phyloP scores from a whole-genome alignment of 2,113 vertebrate species.

The Cromileptes altivelis region DNA sequence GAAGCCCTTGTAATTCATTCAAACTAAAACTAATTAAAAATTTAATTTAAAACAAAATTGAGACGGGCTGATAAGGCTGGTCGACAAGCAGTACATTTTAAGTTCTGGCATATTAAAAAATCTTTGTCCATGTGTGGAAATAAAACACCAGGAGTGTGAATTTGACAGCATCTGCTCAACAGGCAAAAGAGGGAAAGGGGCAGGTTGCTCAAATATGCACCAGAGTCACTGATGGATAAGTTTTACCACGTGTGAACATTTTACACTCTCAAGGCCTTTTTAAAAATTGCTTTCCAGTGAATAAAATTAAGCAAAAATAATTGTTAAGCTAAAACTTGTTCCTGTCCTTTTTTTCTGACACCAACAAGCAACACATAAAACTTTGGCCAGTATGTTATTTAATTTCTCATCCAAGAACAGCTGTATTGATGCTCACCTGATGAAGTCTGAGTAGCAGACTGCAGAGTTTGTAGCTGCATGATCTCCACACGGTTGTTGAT shows the following conservation, averaged over 20 bases:
- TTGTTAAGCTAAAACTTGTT: not conserved
- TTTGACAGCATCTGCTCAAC: slow-evolving; percentile 26
- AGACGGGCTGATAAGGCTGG: not conserved
- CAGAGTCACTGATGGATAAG: not conserved
- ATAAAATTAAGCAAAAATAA: not conserved
- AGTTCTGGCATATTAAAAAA: slow-evolving; percentile 3
- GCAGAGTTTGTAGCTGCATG: slow-evolving; percentile 94
- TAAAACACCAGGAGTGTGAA: not conserved
- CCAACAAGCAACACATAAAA: not conserved
- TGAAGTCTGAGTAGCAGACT: slow-evolving; percentile 91
- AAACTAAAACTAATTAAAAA: not conserved
- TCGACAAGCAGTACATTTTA: not conserved
- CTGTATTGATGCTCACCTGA: slow-evolving; percentile 88
- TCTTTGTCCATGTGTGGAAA: not conserved
- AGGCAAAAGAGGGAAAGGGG: slow-evolving; percentile 1
- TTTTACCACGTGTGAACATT: slow-evolving; percentile 10
- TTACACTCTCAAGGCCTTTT: not conserved
- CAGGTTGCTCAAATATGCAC: slow-evolving; percentile 7
- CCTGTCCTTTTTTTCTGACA: not conserved
- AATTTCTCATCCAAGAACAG: not conserved
- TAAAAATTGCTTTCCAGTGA: not conserved
- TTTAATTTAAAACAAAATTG: not conserved
- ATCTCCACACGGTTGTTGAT: slow-evolving; percentile 96
- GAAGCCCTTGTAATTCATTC: not conserved
- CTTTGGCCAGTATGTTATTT: not conserved